Evolutionary conservation across 2,888 invertebrate species (phyloP), one percentile per base, ranked within the genome.

Genomic region (Pristionchus maxplancki): DNA sequence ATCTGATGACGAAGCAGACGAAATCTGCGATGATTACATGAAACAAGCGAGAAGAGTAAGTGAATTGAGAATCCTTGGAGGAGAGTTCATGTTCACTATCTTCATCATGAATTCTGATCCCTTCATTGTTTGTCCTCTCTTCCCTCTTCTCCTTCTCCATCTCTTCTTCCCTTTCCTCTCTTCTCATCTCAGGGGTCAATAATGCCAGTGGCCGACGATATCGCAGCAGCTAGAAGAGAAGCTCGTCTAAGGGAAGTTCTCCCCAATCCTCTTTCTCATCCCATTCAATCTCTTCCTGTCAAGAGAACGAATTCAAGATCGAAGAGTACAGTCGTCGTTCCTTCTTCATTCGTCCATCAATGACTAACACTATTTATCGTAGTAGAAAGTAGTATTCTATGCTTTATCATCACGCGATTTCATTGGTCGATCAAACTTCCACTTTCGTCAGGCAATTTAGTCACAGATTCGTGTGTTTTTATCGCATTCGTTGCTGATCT

Each of bases 1-100:
- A 81, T 48, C 48, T 11, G 44, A 44, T 44, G 48, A 48, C 37
- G 81, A 81, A 37, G 9, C 15, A 4, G 81, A 81, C 9, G 81
- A 81, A 48, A 81, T 81, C n/a, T 81, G 81, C 28, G 81, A 81
- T 81, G 81, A 81, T 81, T 81, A 81, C 37, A 81, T 81, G 81
- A 81, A 48, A 37, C 81, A 81, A 81, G 44, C 81, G 24, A 44
- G 48, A 81, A 81, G 81, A 48, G 81, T 81, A 6, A 48, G 81
- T 48, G 44, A 8, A 81, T 81, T 31, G 9, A 64, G 6, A 9
- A 64, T 28, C 64, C 9, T 6, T 28, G 62, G 15, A 64, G 9
- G 28, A 5, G 64, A 64, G 31, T 64, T n/a, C 28, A 31, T 28
- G 64, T 64, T 31, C 8, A 64, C 31, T 31, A 28, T 31, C 9